Conservation (phyloP, 2,113 vertebrate species). For the Urocynchramus pylzowi region DNA sequence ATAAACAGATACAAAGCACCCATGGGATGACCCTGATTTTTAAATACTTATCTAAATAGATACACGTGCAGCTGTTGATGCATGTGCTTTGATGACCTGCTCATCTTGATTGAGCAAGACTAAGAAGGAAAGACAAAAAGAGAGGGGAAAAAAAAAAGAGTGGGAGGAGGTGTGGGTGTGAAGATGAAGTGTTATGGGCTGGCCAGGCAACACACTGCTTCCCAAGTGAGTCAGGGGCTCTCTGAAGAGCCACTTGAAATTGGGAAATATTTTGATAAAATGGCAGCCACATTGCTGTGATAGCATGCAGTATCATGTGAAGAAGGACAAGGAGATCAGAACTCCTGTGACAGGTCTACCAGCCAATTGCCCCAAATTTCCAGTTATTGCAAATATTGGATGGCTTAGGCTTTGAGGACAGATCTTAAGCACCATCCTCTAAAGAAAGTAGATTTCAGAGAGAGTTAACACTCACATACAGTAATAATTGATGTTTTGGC, state of each 20-base stretch:
- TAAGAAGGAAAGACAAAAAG: neutral
- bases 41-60: neutral
- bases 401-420: neutral
- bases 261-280: neutral
- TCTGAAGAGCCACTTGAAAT: neutral
- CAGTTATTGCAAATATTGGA: neutral
- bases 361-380: neutral
- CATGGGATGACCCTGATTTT: neutral
- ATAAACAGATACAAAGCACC: neutral
- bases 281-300: neutral
- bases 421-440: neutral
- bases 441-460: neutral
- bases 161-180: neutral
- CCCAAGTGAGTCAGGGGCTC: neutral
- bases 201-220: neutral
- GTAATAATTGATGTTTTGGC: neutral
- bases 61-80: neutral
- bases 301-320: neutral
- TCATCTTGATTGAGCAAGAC: neutral
- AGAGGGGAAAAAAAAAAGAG: neutral
- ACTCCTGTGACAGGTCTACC: neutral
- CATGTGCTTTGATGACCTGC: neutral
- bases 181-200: neutral
- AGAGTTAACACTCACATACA: neutral
- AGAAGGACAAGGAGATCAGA: neutral